A percentile compares a stretch with the other conserved stretches of the same genome.
These are phyloP conservation scores for Pegoplata infirma DNA, from an alignment of 2,888 invertebrate genomes.

Conservation along the genomic window DNA sequence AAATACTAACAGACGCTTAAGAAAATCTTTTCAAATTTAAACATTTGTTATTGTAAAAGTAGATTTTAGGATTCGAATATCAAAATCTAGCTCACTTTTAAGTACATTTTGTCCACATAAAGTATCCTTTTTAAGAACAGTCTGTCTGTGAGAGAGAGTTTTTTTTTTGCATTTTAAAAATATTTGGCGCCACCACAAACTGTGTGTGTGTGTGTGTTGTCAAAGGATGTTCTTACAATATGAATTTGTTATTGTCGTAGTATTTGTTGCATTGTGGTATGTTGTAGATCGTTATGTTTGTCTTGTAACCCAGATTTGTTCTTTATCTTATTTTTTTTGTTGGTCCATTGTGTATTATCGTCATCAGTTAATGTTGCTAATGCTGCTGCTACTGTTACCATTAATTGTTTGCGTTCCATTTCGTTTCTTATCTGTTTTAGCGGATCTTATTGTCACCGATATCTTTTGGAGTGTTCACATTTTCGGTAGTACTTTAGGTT, in stretches of 20 bases:
- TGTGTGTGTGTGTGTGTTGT: slow-evolving; percentile 48
- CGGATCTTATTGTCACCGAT: slow-evolving; percentile 60
- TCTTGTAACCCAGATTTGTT: slow-evolving; percentile 42
- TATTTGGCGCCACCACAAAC: slow-evolving; percentile 60
- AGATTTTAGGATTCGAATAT: too few species aligned
- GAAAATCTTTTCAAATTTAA: not conserved
- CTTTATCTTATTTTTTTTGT: slow-evolving; percentile 14
- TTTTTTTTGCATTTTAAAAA: not conserved
- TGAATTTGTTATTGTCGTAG: slow-evolving; percentile 28
- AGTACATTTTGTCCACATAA: not conserved
- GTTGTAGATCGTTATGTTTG: slow-evolving; percentile 23
- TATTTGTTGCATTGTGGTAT: slow-evolving; percentile 25
- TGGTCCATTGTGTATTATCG: slow-evolving; percentile 51
- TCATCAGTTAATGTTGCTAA: slow-evolving; percentile 18
- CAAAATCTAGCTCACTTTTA: not conserved
- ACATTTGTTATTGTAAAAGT: not conserved
- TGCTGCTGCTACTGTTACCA: slow-evolving; percentile 38
- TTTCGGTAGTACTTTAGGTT: slow-evolving; percentile 30
- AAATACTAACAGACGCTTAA: not conserved
- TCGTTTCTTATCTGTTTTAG: slow-evolving; percentile 47
- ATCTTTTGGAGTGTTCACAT: slow-evolving; percentile 6
- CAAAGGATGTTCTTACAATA: slow-evolving; percentile 35
- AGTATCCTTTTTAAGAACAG: not conserved
- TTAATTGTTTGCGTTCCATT: slow-evolving; percentile 21
- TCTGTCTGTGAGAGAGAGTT: not conserved